These are phyloP conservation scores for Erpornis zantholeuca DNA, from an alignment of 2,113 vertebrate genomes.

Conservation along the genomic window DNA sequence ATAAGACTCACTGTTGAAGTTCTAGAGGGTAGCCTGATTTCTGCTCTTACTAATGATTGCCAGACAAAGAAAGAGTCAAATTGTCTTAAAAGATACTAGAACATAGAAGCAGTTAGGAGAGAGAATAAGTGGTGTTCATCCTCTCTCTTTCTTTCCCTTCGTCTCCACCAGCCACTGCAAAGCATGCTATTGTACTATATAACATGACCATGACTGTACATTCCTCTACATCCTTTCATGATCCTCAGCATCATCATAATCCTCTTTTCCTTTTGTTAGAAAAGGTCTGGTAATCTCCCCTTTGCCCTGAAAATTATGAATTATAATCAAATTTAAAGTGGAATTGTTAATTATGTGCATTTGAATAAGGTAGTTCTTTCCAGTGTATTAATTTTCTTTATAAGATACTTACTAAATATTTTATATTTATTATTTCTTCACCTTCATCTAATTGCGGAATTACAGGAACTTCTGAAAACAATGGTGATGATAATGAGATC, in stretches of 20 bases:
- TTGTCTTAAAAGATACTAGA: not conserved
- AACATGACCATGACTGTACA: not conserved
- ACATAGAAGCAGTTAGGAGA: not conserved
- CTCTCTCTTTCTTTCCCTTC: not conserved
- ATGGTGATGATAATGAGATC: not conserved
- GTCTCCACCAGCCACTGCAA: not conserved
- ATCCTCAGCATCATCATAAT: not conserved
- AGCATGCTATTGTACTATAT: not conserved
- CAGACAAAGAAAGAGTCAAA: not conserved
- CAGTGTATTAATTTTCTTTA: not conserved
- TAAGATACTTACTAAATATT: not conserved
- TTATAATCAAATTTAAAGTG: not conserved
- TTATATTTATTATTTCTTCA: slow-evolving; percentile 15
- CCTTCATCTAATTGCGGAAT: not conserved
- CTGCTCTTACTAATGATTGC: not conserved
- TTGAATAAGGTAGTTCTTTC: not conserved
- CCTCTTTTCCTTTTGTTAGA: not conserved
- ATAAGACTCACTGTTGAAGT: not conserved
- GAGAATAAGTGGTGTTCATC: not conserved
- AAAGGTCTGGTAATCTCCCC: not conserved
- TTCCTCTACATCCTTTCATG: not conserved
- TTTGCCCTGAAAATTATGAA: not conserved
- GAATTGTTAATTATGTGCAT: not conserved
- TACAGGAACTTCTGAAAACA: not conserved
- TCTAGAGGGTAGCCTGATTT: not conserved